Conservation (phyloP, 2,888 invertebrate genomes). For the Sphaeridia pumilis region DNA sequence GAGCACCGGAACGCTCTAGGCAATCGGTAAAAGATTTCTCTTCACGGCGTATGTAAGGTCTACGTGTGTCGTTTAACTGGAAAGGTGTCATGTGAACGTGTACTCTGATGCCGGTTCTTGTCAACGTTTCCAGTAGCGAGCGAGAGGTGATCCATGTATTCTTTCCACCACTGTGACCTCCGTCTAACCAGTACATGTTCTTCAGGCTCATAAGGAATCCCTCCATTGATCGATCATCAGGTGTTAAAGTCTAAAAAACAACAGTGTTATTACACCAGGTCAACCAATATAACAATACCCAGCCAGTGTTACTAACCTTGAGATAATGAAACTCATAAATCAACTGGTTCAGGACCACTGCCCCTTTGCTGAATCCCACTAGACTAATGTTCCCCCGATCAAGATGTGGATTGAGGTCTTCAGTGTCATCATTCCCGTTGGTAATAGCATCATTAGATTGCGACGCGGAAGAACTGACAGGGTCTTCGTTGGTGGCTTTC, state of each 20-base stretch:
- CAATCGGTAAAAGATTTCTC: conserved; percentile 61
- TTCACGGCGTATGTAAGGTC: conserved; percentile 76
- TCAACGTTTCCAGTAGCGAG: conserved; percentile 58
- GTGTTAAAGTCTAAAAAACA: conserved; percentile 45
- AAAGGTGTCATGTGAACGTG: conserved; percentile 81
- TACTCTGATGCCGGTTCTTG: conserved; percentile 55
- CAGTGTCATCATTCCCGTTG: conserved; percentile 6
- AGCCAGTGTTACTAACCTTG: conserved; percentile 39
- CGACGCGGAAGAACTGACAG: conserved; percentile 5
- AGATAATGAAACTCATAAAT: conserved; percentile 71
- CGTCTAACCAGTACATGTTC: conserved; percentile 67
- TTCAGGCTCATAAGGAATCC: conserved; percentile 54
- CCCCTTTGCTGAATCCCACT: conserved; percentile 85
- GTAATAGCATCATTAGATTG: background rate
- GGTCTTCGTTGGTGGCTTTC: background rate
- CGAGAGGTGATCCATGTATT: conserved; percentile 78
- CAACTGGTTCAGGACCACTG: conserved; percentile 82
- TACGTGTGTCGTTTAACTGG: conserved; percentile 64
- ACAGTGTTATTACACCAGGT: background rate
- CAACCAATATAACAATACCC: background rate
- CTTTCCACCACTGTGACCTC: conserved; percentile 76
- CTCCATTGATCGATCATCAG: conserved; percentile 52
- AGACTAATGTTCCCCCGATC: conserved; percentile 51
- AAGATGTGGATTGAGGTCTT: conserved; percentile 38
- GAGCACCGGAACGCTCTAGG: conserved; percentile 54